Conservation (phyloP, 2,888 invertebrate genomes). For the Cataglyphis albicans region DNA sequence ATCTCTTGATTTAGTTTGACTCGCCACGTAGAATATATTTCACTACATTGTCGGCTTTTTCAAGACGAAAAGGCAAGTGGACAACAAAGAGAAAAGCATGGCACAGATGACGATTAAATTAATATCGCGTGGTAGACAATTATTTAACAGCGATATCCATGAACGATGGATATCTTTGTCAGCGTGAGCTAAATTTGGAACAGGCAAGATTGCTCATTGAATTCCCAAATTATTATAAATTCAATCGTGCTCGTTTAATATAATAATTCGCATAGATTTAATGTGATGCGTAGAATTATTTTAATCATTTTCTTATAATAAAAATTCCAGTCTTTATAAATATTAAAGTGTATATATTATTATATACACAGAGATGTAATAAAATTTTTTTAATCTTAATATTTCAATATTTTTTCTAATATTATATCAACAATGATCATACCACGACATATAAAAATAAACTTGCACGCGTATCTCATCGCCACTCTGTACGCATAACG, state of each 20-base stretch:
- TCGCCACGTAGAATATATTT: slow-evolving; percentile 57
- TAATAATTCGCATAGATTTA: background rate
- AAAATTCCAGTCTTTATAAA: background rate
- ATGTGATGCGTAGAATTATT: background rate
- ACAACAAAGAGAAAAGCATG: background rate
- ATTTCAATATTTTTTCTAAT: background rate
- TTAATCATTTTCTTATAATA: background rate
- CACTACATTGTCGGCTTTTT: slow-evolving; percentile 59
- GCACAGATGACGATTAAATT: slow-evolving; percentile 31
- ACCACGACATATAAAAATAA: background rate
- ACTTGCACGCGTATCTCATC: background rate
- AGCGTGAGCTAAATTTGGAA: slow-evolving; percentile 64
- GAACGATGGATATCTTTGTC: slow-evolving; percentile 70
- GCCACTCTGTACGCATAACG: background rate
- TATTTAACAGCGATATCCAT: slow-evolving; percentile 64
- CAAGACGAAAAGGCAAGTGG: slow-evolving; percentile 38
- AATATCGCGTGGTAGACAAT: slow-evolving; percentile 60
- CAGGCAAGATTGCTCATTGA: slow-evolving; percentile 36
- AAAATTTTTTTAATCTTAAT: background rate
- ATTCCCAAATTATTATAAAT: slow-evolving; percentile 2
- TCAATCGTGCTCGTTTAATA: background rate
- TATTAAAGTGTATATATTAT: background rate
- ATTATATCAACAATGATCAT: background rate
- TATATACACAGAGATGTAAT: background rate
- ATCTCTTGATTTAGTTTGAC: slow-evolving; percentile 78